Evolutionary conservation across 2,113 vertebrate species (phyloP), one percentile per base, ranked within the genome.

Genomic region (Rhea americana): DNA sequence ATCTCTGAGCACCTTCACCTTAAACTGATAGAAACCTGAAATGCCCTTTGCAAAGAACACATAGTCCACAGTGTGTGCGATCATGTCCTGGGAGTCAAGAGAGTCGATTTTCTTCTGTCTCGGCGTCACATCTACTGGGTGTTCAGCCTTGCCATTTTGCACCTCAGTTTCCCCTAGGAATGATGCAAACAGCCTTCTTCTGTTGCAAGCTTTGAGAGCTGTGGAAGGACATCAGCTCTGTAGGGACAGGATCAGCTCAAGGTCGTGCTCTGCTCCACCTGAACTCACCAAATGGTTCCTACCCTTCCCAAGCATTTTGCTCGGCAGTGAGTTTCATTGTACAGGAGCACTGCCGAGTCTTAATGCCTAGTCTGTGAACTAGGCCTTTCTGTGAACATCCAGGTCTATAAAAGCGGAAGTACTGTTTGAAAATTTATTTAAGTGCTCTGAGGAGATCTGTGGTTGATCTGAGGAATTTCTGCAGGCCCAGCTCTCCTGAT

Each of bases 31-130:
- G 75, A 21, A 59, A 32, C 3, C 1, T 3, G 37, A 67, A 26
- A 30, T 9, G 32, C 2, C 32, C 24, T 66, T 28, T 26, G 67
- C 67, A 59, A 37, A 66, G 3, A 50, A 37, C 67, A 73, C 41
- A 1, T 0, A 19, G 24, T 5, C 75, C 79, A 28, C 48, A 48
- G 32, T 53, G 7, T 0, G 3, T 0, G 1, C 3, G 62, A 4
- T 6, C 48, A 22, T 10, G 68, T 4, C 8, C 63, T 28, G 41
- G 51, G 56, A 62, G 13, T 9, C 55, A n/a, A 65, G 13, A 79
- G 50, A 56, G n/a, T 32, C 41, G 59, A 32, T 22, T 43, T 48
- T 24, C 63, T 43, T 5, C 59, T 32, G n/a, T 21, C 17, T 59
- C 30, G 55, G n/a, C 32, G 14, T 9, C 12, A 5, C 39, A 55